A percentile compares a stretch with the other conserved stretches of the same genome.
Conservation (phyloP, 2,797 vertebrate species). For the Onychomys leucogaster region DNA sequence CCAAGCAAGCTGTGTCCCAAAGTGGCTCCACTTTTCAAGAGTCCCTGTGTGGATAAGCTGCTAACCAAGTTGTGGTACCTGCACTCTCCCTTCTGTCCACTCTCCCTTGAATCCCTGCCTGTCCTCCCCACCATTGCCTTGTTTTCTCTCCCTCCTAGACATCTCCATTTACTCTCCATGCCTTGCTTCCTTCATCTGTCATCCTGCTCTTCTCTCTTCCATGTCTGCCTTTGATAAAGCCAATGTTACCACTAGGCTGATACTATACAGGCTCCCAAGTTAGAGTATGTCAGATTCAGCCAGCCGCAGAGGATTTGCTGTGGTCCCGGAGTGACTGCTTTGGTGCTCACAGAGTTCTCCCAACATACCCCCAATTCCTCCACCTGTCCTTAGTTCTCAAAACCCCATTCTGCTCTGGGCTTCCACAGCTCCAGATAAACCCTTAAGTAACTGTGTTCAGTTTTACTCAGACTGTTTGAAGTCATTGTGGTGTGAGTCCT, state of each 20-base stretch:
- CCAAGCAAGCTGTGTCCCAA: no score
- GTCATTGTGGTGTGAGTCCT: background rate
- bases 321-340: background rate
- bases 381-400: background rate
- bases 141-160: background rate
- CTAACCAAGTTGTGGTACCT: background rate
- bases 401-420: background rate
- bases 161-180: background rate
- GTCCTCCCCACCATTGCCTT: background rate
- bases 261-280: background rate
- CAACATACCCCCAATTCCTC: background rate
- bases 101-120: background rate
- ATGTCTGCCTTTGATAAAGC: constrained; percentile 9
- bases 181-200: background rate
- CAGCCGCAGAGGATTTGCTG: background rate
- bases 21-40: background rate
- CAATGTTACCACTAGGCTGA: background rate
- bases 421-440: background rate
- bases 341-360: background rate
- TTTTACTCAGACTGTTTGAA: background rate
- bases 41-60: background rate
- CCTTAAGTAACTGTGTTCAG: background rate
- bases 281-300: background rate
- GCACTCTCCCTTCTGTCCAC: background rate
- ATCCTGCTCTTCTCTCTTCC: background rate